Evolutionary conservation across 2,888 invertebrate genomes (phyloP), one percentile per base, ranked within the genome.

Genomic region (Acheta domesticus): DNA sequence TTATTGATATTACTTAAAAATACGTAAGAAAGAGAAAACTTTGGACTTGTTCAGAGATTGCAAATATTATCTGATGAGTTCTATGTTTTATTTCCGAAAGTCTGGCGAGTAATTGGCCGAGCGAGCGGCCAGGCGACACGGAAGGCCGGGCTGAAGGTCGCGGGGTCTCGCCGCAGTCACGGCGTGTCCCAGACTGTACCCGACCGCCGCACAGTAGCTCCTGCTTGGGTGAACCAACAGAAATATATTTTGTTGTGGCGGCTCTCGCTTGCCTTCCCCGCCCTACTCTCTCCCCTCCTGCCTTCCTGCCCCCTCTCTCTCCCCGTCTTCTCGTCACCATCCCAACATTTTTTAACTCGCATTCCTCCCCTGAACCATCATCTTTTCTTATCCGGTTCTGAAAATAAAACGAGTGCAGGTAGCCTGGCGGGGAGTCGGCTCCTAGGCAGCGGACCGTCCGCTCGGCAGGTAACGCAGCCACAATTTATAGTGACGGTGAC

Each of bases 341-440:
- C 48, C 36, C 48, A 20, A 48, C 48, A 36, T 19, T 49, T 76
- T 79, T 76, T 76, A 73, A 74, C 77, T 74, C 73, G 79, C 79
- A 79, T 79, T 79, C 79, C 79, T 73, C 74, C 79, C 77, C 77
- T 23, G 79, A 77, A 79, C 79, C 79, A 80, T 80, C 80, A 80
- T 80, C 80, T 80, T 80, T 78, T 80, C 80, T 80, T 80, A 80
- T 80, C 78, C 76, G 76, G 78, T 77, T 80, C 49, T 80, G 79
- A 79, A 79, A 77, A 79, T 79, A 77, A 50, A 80, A 78, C 80
- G 80, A 80, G 75, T 78, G 75, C 80, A 80, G 80, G 80, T 80
- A 80, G 80, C 78, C 48, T 21, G 36, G 74, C 20, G 20, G 74
- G 74, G 74, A 74, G 74, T n/a, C 74, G 20, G 73, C 73, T 19